Conservation (phyloP, 2,113 vertebrate species). For the Seriola aureovittata region DNA sequence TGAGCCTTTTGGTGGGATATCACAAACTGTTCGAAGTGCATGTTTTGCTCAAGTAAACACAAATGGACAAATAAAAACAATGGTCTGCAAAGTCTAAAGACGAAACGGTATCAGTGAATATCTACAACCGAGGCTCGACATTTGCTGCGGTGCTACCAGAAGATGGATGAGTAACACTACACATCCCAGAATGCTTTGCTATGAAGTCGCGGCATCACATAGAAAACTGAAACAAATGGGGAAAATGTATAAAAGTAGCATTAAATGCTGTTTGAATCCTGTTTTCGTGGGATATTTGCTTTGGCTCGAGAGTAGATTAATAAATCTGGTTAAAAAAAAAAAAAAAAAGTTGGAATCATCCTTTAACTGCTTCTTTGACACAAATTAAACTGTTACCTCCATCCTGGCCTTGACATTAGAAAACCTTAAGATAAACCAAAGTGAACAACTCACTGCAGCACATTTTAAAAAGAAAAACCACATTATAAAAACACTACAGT, state of each 20-base stretch:
- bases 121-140: neutral
- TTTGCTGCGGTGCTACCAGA: neutral
- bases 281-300: neutral
- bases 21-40: slow-evolving; percentile 16
- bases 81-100: neutral
- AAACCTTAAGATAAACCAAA: slow-evolving; percentile 63
- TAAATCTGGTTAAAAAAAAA: neutral
- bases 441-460: slow-evolving; percentile 74
- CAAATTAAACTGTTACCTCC: neutral
- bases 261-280: slow-evolving; percentile 4
- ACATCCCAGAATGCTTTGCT: slow-evolving; percentile 20
- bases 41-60: neutral
- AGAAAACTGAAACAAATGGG: neutral
- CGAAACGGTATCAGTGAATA: neutral
- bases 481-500: slow-evolving; percentile 74
- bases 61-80: neutral
- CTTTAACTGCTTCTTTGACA: slow-evolving; percentile 26
- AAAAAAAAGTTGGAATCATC: neutral
- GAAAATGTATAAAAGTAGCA: neutral
- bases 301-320: slow-evolving; percentile 3
- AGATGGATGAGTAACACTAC: neutral
- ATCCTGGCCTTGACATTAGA: slow-evolving; percentile 32
- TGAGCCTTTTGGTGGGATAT: neutral
- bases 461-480: slow-evolving; percentile 56
- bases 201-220: neutral